Evolutionary conservation across 2,797 vertebrate species (phyloP), one percentile per base, ranked within the genome.

Genomic region (Anableps anableps): DNA sequence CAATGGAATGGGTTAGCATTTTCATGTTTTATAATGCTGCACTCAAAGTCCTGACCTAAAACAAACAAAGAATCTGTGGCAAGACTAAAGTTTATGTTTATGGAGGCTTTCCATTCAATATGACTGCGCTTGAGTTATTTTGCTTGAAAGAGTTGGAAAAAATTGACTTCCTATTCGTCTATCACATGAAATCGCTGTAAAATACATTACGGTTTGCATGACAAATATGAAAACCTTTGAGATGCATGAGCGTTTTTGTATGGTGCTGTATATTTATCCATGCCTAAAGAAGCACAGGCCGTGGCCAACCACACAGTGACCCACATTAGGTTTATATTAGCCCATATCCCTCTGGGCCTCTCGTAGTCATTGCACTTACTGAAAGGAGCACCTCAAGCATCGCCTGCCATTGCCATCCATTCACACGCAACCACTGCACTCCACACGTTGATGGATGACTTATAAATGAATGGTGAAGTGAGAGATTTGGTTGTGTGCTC

Each of bases 391-490:
- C 84, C 80, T 87, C 83, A 58, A 85, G 85, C 74, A 31, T 72
- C 26, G 14, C 62, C 79, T 60, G 77, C 77, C 60, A 23, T 47
- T 26, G n/a, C 43, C 77, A 45, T 80, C 53, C 71, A 23, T 86
- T 83, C 79, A 74, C 47, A 68, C 72, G 64, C 85, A 68, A 21
- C 81, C 45, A 34, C 80, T 72, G 36, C 72, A 66, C 76, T 73
- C 47, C 80, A 80, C 76, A 64, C 78, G 66, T 29, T 91, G 91
- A 92, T 78, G 86, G 88, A 89, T 90, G 89, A 81, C 80, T 89
- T 80, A 50, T 72, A 83, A 89, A 86, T 91, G 34, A 84, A 60
- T 75, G 83, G 82, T 81, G 82, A 90, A 85, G 86, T 26, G 62
- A 83, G 78, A 84, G 81, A 86, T 86, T 91, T 89, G 83, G 78